These are phyloP conservation scores for Ia io DNA, from an alignment of 2,113 vertebrate genomes.

Conservation along the genomic window DNA sequence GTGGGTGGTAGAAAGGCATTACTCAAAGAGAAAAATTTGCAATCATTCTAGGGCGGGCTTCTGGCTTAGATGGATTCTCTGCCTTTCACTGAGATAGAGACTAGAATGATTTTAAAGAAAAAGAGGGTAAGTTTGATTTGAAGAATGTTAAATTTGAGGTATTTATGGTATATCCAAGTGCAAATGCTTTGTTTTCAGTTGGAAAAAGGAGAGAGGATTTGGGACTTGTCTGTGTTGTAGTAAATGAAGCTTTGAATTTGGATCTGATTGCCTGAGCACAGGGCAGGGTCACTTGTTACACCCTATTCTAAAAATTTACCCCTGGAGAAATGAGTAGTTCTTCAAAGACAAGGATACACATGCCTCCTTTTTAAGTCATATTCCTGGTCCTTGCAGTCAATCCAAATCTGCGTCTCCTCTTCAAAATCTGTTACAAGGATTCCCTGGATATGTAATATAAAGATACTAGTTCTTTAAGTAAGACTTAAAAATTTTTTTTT, in stretches of 20 bases:
- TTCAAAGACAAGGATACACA: neutral
- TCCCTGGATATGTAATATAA: neutral
- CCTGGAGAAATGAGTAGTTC: neutral
- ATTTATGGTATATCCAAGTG: neutral
- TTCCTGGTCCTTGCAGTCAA: neutral
- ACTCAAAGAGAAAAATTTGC: neutral
- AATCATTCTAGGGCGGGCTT: neutral
- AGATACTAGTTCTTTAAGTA: neutral
- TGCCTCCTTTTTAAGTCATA: neutral
- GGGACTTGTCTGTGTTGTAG: neutral
- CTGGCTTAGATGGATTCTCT: neutral
- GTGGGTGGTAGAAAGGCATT: neutral
- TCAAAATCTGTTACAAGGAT: neutral
- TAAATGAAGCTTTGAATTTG: slow-evolving; percentile 4
- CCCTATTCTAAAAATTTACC: neutral
- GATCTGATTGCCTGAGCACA: neutral
- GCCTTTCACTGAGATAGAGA: neutral
- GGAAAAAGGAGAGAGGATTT: neutral
- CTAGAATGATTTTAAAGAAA: neutral
- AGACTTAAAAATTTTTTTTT: neutral
- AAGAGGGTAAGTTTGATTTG: neutral
- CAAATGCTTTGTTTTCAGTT: neutral
- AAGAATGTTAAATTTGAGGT: neutral
- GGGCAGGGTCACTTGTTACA: neutral
- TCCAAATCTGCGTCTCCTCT: neutral